Conservation (phyloP, 2,113 vertebrate genomes). For the Colius striatus region DNA sequence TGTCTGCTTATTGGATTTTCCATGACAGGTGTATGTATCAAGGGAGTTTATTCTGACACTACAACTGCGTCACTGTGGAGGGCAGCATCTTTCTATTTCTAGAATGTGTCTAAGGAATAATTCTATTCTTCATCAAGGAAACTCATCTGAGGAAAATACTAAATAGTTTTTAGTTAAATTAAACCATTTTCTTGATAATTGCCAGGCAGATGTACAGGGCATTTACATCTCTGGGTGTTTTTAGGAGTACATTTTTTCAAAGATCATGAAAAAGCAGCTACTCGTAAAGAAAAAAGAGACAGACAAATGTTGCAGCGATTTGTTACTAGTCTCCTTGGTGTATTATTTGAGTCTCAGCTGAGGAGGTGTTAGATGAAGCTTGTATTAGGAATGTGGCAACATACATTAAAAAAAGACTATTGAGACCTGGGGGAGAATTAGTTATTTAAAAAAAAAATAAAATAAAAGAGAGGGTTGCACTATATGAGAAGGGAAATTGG, state of each 20-base stretch:
- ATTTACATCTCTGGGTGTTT: neutral
- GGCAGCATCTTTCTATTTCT: constrained; percentile 27
- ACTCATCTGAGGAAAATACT: neutral
- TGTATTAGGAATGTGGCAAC: neutral
- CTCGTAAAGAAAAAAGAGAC: neutral
- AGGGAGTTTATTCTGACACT: neutral
- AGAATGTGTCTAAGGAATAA: constrained; percentile 7
- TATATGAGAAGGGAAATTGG: neutral
- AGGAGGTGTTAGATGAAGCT: neutral
- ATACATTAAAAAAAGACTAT: neutral
- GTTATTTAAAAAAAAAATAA: neutral
- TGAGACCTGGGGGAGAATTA: neutral
- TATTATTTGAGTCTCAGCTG: neutral
- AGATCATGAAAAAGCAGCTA: neutral
- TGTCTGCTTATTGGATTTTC: neutral
- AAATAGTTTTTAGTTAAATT: neutral
- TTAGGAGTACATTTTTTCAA: neutral
- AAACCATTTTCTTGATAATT: neutral
- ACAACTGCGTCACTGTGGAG: neutral
- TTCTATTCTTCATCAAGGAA: constrained; percentile 23
- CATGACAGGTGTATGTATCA: neutral
- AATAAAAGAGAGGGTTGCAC: fast-evolving
- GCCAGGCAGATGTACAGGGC: neutral
- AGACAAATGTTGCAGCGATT: neutral
- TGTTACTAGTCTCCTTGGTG: neutral